A percentile compares a stretch with the other conserved stretches of the same genome.
Conservation (phyloP, 1,140 invertebrate genomes). For the Scylla paramamosain region DNA sequence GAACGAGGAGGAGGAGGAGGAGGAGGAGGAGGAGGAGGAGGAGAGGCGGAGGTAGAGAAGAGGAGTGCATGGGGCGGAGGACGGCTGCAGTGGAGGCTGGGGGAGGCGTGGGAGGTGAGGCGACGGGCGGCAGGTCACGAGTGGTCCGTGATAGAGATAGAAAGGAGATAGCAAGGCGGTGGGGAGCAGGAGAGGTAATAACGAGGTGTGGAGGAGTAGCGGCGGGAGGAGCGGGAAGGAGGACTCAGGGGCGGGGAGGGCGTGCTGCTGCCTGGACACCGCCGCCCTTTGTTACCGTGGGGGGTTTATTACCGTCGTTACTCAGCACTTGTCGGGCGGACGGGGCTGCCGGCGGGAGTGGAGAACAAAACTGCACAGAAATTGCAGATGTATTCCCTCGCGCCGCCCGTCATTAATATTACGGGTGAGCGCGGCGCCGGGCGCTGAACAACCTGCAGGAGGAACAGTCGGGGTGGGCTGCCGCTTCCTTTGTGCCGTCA, state of each 20-base stretch:
- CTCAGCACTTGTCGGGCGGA: not conserved
- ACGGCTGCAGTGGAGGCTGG: not conserved
- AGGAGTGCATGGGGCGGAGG: not conserved
- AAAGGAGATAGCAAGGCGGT: not conserved
- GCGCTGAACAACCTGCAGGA: not conserved
- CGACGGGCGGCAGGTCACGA: not conserved
- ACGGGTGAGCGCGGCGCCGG: not conserved
- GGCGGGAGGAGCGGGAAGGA: not conserved
- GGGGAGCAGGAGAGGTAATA: not conserved
- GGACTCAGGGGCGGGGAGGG: not conserved
- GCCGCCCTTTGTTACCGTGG: slow-evolving; percentile 30
- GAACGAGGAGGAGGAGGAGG: not conserved
- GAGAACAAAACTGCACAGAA: slow-evolving; percentile 28
- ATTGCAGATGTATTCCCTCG: slow-evolving; percentile 7
- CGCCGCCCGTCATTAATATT: slow-evolving; percentile 31
- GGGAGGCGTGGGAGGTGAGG: not conserved
- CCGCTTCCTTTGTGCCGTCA: not conserved
- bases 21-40: not conserved
- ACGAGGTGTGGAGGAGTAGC: slow-evolving; percentile 12
- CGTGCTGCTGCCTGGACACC: not conserved
- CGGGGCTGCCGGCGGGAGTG: not conserved
- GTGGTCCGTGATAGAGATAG: slow-evolving; percentile 10
- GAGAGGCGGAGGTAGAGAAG: not conserved
- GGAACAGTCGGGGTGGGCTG: not conserved
- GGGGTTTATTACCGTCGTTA: not conserved